Base-by-base conservation (phyloP, 2,888 invertebrate species). In the Noctua comes region DNA sequence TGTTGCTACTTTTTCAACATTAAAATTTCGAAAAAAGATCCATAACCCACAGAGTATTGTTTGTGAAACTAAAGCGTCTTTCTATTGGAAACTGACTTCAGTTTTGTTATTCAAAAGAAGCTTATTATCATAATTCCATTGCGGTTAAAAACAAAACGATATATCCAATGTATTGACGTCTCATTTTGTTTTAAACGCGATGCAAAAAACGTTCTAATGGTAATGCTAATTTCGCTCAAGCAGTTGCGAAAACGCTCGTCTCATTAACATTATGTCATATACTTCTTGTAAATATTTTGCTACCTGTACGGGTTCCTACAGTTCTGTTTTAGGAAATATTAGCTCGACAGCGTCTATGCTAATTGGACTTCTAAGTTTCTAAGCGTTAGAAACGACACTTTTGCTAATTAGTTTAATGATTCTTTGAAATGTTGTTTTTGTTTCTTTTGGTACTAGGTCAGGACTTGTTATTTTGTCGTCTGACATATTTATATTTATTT, bases 241-340 rank as follows among this genome's bases (percentile, higher is more conserved):
- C 91, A 87, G 92, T 94, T 94, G 92, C 93, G 93, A 94, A 94
- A 95, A 93, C 92, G 90, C 91, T 89, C 88, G 89, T 69, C 93
- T 95, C 91, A 96, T 96, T 96, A 94, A 92, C 96, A 96, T 96
- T 92, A 92, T 95, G 95, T 95, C 94, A 93, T 94, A 94, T 93
- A 91, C 91, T 90, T 92, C 92, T 93, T 93, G 93, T 93, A 91
- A 94, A 91, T 91, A 91, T 93, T 94, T 91, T 91, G 96, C 96
- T 96, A 96, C 96, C 90, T 90, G 91, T 92, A 92, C 92, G 88
- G 89, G 90, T 92, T 92, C 88, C 88, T 88, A 78, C 86, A 84
- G 86, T 82, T 89, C 83, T 83, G 89, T 91, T 90, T 92, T 91
- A 91, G 90, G 85, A 89, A 89, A 90, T 90, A 89, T 89, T 88